Evolutionary conservation across 2,888 invertebrate species (phyloP).

Genomic region (Melieria crassipennis): DNA sequence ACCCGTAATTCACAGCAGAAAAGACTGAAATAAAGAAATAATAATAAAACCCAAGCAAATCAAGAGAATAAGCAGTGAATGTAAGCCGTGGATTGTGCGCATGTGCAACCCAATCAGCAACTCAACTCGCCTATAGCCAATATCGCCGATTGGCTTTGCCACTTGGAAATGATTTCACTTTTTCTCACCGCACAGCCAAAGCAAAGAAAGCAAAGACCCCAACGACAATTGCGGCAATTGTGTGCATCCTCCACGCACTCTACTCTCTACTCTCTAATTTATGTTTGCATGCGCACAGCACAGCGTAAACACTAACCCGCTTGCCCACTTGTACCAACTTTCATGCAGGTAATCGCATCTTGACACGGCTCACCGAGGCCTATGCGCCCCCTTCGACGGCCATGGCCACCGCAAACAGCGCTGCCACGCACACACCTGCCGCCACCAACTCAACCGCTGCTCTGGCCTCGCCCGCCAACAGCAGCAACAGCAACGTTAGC

Average conservation of each 20-base stretch:
- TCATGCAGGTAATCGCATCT: constrained; percentile 61
- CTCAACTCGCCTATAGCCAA: too few species aligned
- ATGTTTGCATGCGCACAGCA: too few species aligned
- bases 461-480: constrained; percentile 29
- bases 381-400: constrained; percentile 57
- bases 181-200: too few species aligned
- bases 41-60: background rate
- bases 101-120: background rate
- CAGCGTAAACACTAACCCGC: too few species aligned
- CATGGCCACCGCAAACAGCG: constrained; percentile 15
- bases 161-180: too few species aligned
- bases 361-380: constrained; percentile 62
- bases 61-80: background rate
- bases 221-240: background rate
- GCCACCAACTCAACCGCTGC: background rate
- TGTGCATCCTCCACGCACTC: background rate
- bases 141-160: too few species aligned
- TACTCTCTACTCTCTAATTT: too few species aligned
- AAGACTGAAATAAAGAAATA: constrained; percentile 11
- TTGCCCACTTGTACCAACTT: too few species aligned
- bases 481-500: constrained; percentile 33
- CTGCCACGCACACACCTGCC: background rate
- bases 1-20: constrained; percentile 14
- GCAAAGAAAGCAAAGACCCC: background rate
- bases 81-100: background rate